Percentiles rank a stretch among this genome's conserved stretches.
Evolutionary conservation across 2,113 vertebrate species (phyloP).

Genomic region (Turdus rufiventris): DNA sequence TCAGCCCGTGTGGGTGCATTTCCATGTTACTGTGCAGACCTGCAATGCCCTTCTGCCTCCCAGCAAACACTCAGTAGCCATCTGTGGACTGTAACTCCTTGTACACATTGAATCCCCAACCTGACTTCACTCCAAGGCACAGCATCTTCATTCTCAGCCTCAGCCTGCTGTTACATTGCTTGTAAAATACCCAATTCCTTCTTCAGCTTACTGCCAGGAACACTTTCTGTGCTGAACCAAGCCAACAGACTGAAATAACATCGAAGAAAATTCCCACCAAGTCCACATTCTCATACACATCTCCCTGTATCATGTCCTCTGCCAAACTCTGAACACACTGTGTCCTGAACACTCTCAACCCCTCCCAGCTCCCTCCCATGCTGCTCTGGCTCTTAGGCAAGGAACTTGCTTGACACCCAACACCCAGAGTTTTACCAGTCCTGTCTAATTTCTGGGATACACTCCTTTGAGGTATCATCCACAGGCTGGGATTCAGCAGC

Average conservation of each 20-base stretch:
- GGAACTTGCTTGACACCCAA: not conserved
- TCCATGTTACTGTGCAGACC: not conserved
- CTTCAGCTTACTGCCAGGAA: not conserved
- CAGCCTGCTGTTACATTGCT: not conserved
- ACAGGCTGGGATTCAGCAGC: not conserved
- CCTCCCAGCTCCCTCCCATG: not conserved
- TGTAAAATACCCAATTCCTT: not conserved
- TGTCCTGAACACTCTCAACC: not conserved
- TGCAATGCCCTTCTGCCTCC: not conserved
- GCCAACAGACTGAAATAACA: not conserved
- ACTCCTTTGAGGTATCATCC: rapidly evolving
- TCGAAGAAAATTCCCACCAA: not conserved
- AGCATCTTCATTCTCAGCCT: not conserved
- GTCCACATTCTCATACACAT: not conserved
- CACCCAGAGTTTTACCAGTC: not conserved
- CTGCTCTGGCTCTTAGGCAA: not conserved
- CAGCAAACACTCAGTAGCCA: not conserved
- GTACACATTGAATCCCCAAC: not conserved
- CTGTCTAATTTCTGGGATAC: not conserved
- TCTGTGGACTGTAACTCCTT: not conserved
- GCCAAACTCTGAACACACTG: not conserved
- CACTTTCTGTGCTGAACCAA: not conserved
- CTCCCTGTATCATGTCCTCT: not conserved
- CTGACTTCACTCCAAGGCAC: not conserved
- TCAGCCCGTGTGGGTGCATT: rapidly evolving